Percentiles rank a stretch among this genome's conserved stretches.
Conservation (phyloP, 2,888 invertebrate genomes). For the Drosophila longiperda region DNA sequence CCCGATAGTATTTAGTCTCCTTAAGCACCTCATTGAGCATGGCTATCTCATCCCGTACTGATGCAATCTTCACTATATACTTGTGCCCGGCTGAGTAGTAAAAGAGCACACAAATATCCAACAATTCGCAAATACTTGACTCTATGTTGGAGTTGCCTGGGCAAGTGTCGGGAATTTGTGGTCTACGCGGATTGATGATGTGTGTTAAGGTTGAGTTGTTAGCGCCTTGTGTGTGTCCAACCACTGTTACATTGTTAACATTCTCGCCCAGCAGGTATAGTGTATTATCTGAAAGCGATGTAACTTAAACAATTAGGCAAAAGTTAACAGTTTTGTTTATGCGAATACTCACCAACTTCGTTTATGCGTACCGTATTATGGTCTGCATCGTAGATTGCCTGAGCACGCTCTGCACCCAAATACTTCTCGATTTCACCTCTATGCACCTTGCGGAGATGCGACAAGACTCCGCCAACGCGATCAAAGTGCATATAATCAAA, state of each 20-base stretch:
- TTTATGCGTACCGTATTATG: constrained; percentile 61
- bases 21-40: constrained; percentile 82
- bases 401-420: constrained; percentile 79
- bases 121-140: constrained; percentile 81
- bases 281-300: constrained; percentile 72
- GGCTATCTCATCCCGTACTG: constrained; percentile 84
- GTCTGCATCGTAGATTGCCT: constrained; percentile 78
- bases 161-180: constrained; percentile 49
- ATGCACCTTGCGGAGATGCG: constrained; percentile 84
- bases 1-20: constrained; percentile 83
- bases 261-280: constrained; percentile 81
- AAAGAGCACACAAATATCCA: constrained; percentile 83
- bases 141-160: constrained; percentile 76
- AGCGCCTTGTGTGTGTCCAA: constrained; percentile 77
- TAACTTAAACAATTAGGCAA: neutral
- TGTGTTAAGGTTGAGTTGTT: constrained; percentile 74
- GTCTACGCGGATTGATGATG: constrained; percentile 70
- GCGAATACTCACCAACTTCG: constrained; percentile 72
- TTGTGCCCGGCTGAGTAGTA: constrained; percentile 85
- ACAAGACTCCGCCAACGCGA: constrained; percentile 84
- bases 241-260: constrained; percentile 78
- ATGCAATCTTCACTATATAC: constrained; percentile 84
- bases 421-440: constrained; percentile 79
- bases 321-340: neutral
- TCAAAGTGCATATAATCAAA: constrained; percentile 84